Evolutionary conservation across 2,113 vertebrate species (phyloP).

Genomic region (Ariopsis seemanni): DNA sequence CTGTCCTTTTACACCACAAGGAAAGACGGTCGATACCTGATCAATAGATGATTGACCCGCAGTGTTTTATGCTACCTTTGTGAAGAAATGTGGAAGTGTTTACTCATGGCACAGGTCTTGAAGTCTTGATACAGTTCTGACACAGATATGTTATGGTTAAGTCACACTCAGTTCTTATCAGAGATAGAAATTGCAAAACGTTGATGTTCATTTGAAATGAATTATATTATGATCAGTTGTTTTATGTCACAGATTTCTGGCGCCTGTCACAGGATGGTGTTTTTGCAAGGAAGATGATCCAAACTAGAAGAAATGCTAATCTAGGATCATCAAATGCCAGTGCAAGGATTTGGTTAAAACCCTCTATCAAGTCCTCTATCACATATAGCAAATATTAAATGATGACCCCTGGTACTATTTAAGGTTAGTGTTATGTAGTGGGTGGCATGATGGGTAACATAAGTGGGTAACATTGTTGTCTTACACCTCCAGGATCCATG

Average conservation of each 20-base stretch:
- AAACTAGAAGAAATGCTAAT: background rate
- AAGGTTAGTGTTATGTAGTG: background rate
- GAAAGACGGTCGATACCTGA: background rate
- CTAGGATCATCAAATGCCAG: background rate
- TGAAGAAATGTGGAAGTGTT: background rate
- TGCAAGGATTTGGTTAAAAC: background rate
- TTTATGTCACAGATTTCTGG: background rate
- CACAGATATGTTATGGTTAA: background rate
- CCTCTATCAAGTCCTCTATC: too few relatives aligned
- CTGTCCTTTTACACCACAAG: slow-evolving; percentile 32
- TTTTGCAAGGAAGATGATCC: background rate
- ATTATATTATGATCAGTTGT: background rate
- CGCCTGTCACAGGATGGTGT: background rate
- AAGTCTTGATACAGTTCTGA: background rate
- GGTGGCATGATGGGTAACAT: background rate
- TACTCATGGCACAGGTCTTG: background rate
- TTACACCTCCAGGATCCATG: too few relatives aligned
- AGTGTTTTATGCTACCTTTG: background rate
- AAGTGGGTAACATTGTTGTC: too few relatives aligned
- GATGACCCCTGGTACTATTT: too few relatives aligned
- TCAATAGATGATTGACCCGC: slow-evolving; percentile 21
- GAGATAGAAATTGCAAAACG: background rate
- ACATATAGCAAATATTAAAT: too few relatives aligned
- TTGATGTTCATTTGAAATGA: background rate
- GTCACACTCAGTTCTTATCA: background rate